Base-by-base conservation (phyloP, 2,113 vertebrate genomes). In the Motacilla tschutschensis region DNA sequence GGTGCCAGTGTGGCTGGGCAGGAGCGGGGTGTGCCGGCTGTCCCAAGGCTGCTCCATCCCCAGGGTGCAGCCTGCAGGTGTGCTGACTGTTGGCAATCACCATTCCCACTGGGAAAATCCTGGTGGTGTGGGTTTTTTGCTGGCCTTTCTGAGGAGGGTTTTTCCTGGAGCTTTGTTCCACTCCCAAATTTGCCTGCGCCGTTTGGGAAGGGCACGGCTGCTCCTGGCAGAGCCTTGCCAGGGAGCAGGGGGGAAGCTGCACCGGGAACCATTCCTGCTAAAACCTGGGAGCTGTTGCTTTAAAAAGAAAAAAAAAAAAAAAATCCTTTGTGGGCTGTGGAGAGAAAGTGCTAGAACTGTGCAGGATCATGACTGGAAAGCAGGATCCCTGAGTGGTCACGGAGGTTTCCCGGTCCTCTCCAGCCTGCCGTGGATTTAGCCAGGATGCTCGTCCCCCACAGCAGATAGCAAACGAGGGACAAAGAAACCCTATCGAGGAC, bases 291-390 rank as follows among this genome's bases (percentile, higher is more conserved):
- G 94, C 96, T 97, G 96, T 97, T 96, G 96, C 96, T 98, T 97
- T 97, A 98, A 98, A 97, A 91, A 62, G 64, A 25, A 21, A 26
- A 85, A 93, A 93, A 92, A 93, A 51, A 89, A 83, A 92, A 95
- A 94, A 91, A 85, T 95, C 95, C 96, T 97, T 96, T 95, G 94
- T 96, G 96, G 96, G 97, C 96, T 96, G 96, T 96, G 97, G 96
- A 97, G 96, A 97, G 97, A 98, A 98, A 97, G 96, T 98, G 97
- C 97, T 98, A 97, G 97, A 98, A 98, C 95, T 80, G 96, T 96
- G 96, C 96, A 93, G 93, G 97, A 97, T 97, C 97, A 97, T 97
- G 97, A 97, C 97, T 97, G 97, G 97, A 96, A 97, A 97, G 97
- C 97, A 97, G 95, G 96, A 97, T 96, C 95, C 94, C 95, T 95